phyloP scores from a whole-genome alignment of 1,140 invertebrate species.

The Pachyrhynchus sulphureomaculatus region DNA sequence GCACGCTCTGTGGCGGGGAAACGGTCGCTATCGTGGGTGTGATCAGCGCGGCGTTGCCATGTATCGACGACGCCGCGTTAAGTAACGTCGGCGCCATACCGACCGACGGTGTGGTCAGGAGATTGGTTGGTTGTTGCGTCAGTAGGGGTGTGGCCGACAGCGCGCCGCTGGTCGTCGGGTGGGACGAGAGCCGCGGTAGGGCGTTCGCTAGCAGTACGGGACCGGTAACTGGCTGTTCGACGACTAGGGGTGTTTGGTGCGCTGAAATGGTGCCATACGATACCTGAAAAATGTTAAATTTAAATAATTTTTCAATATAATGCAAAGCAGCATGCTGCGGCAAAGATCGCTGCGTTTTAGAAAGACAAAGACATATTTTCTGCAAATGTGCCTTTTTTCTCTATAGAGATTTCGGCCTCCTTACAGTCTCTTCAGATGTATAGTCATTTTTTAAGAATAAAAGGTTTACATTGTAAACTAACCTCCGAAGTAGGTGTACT shows the following conservation, averaged over 20 bases:
- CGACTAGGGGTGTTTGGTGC: conserved; percentile 30
- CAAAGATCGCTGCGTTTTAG: too few species aligned
- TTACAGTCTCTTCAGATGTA: too few species aligned
- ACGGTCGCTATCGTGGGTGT: conserved; percentile 44
- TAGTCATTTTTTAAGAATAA: too few species aligned
- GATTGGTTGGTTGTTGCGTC: conserved; percentile 23
- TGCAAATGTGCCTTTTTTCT: too few species aligned
- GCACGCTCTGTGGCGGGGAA: conserved; percentile 50
- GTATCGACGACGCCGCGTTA: neutral
- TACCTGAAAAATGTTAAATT: conserved; percentile 34
- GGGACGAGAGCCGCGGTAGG: conserved; percentile 67
- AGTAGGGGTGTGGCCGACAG: conserved; percentile 52
- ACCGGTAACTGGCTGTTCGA: conserved; percentile 46
- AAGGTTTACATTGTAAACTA: too few species aligned
- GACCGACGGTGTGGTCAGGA: conserved; percentile 55
- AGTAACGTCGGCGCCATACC: conserved; percentile 53
- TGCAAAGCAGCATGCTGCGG: too few species aligned
- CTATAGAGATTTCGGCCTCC: too few species aligned
- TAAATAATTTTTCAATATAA: neutral
- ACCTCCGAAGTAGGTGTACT: conserved; percentile 77
- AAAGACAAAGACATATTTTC: too few species aligned
- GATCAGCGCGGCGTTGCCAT: conserved; percentile 8
- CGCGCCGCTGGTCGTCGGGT: conserved; percentile 43
- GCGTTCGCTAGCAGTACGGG: conserved; percentile 67
- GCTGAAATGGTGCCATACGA: conserved; percentile 43